These are phyloP conservation scores for Xerus inauris DNA, from an alignment of 2,113 vertebrate species.

Conservation along the genomic window DNA sequence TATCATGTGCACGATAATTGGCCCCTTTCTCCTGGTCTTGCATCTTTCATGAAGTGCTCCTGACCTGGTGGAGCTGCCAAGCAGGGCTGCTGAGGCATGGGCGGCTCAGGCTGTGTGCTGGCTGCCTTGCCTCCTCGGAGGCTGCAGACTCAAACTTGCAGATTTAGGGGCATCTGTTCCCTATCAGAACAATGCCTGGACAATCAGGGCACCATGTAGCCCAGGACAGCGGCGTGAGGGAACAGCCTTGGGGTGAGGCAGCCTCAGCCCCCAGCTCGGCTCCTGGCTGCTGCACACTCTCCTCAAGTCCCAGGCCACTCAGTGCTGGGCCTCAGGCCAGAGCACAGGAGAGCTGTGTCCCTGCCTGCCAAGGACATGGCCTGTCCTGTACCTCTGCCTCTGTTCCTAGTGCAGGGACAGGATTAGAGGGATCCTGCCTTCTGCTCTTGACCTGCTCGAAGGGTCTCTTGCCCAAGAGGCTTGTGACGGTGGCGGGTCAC, in stretches of 20 bases:
- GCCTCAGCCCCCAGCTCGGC: fast-evolving
- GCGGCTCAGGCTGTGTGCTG: not conserved
- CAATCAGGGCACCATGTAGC: fast-evolving
- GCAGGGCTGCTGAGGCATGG: not conserved
- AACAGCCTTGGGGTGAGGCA: not conserved
- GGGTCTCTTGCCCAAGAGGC: not conserved
- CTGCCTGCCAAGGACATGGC: not conserved
- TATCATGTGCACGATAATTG: slow-evolving; percentile 70
- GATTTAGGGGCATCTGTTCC: no score
- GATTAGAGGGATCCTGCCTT: fast-evolving
- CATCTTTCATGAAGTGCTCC: slow-evolving; percentile 73
- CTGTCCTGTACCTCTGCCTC: not conserved
- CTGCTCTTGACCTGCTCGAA: not conserved
- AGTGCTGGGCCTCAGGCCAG: no score
- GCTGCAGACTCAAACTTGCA: fast-evolving
- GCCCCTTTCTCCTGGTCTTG: slow-evolving; percentile 65
- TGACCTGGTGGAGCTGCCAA: not conserved
- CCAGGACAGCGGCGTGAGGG: fast-evolving
- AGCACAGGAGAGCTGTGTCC: no score
- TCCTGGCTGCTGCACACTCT: fast-evolving
- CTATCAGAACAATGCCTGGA: not conserved
- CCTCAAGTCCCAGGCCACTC: not conserved
- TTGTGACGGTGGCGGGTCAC: fast-evolving
- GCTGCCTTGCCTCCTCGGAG: not conserved
- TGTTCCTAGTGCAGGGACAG: not conserved